Evolutionary conservation across 2,888 invertebrate genomes (phyloP), one percentile per base, ranked within the genome.

Genomic region (Podotricha telesiphe): DNA sequence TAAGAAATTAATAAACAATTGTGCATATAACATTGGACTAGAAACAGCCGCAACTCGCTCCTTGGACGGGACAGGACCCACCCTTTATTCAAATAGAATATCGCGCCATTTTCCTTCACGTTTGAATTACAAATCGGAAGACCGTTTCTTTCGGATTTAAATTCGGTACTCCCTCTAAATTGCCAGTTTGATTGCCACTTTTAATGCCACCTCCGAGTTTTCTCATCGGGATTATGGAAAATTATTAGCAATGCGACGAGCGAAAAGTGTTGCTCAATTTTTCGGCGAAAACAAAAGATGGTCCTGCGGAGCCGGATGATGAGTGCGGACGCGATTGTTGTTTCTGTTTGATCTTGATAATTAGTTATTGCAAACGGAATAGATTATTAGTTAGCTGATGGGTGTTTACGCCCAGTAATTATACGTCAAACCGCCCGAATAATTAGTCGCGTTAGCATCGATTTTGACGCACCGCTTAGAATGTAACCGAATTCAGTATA

Each of bases 61-160:
- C 65, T 53, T 34, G 40, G 62, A 70, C 68, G 69, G 68, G 40
- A 72, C 68, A 56, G 74, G 62, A 71, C 73, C 76, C 80, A 80
- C 84, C 83, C 82, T 82, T 86, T 86, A 88, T 88, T 88, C 84
- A 88, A 89, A 89, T 87, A 86, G 82, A 83, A 86, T 84, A 87
- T 83, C 80, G 82, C 80, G 83, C 84, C 86, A 82, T 86, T 87
- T 84, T 86, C 87, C 87, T 84, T 83, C 84, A 88, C 85, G 88
- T 91, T 91, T 89, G 91, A 87, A 91, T 89, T 88, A 86, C 91
- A 89, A 90, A 91, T 91, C 89, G 88, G 87, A 86, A 84, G 82
- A 80, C 82, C 80, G 86, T 87, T 86, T 87, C 88, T 89, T 89
- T 87, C 80, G 79, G 82, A 85, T 87, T 88, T 86, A 85, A 85